Conservation (phyloP, 2,888 invertebrate species). For the Plemyria rubiginata region DNA sequence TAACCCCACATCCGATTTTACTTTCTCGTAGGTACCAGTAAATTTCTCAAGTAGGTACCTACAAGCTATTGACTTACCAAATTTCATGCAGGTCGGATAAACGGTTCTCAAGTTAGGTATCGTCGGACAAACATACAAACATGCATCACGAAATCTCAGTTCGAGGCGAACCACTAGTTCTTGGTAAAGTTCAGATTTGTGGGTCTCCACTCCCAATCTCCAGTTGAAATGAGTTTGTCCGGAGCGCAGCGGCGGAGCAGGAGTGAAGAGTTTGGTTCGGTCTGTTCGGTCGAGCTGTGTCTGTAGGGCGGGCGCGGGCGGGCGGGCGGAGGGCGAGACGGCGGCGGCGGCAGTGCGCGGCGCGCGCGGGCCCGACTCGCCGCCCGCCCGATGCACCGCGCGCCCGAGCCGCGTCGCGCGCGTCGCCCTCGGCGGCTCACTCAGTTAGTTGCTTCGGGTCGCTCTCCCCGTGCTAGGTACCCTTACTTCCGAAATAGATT, state of each 20-base stretch:
- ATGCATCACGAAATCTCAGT: too few species aligned
- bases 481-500: slow-evolving; percentile 46
- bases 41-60: too few species aligned
- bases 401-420: slow-evolving; percentile 14
- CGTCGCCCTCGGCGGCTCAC: slow-evolving; percentile 10
- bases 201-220: background rate
- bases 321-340: slow-evolving; percentile 36
- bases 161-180: too few species aligned
- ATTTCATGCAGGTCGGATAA: too few species aligned
- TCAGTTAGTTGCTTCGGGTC: slow-evolving; percentile 9
- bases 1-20: too few species aligned
- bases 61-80: too few species aligned
- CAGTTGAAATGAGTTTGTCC: background rate
- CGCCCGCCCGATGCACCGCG: slow-evolving; percentile 49
- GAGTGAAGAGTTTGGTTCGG: background rate
- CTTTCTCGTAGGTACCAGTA: too few species aligned
- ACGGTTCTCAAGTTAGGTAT: too few species aligned
- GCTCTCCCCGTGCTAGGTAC: slow-evolving; percentile 17
- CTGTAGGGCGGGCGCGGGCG: slow-evolving; percentile 30
- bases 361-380: slow-evolving; percentile 69
- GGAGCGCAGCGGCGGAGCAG: too few species aligned
- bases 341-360: slow-evolving; percentile 69
- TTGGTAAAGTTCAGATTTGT: background rate
- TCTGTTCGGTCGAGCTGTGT: slow-evolving; percentile 17
- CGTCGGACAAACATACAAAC: too few species aligned